These are phyloP conservation scores for Podarcis muralis DNA, from an alignment of 2,113 vertebrate species.

Conservation along the genomic window DNA sequence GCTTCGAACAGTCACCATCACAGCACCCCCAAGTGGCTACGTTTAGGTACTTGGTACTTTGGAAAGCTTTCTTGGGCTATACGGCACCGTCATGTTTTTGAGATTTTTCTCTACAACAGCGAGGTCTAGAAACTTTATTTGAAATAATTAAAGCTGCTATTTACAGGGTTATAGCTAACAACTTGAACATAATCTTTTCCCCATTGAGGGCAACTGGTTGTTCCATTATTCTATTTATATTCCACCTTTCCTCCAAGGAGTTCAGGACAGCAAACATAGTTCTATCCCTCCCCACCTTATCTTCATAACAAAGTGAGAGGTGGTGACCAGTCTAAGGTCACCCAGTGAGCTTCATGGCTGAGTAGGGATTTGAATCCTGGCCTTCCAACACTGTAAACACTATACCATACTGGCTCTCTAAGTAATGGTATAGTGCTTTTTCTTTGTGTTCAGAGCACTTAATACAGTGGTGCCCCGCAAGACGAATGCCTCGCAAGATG, in stretches of 20 bases:
- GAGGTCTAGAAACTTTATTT: background rate
- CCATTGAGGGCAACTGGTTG: background rate
- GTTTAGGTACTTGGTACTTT: background rate
- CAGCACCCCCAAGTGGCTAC: slow-evolving; percentile 6
- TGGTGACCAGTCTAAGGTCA: too few relatives aligned
- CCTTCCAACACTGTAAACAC: too few relatives aligned
- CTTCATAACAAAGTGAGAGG: too few relatives aligned
- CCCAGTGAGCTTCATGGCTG: too few relatives aligned
- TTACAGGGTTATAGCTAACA: background rate
- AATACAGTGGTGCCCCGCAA: too few relatives aligned
- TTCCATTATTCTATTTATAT: background rate
- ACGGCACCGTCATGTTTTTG: background rate
- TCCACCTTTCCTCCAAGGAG: too few relatives aligned
- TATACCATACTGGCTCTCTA: too few relatives aligned
- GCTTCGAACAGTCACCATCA: background rate
- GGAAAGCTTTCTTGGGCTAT: background rate
- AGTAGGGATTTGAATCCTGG: too few relatives aligned
- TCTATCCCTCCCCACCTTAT: too few relatives aligned
- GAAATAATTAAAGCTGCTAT: background rate
- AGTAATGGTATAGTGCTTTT: background rate
- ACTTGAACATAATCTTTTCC: background rate
- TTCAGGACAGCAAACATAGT: too few relatives aligned
- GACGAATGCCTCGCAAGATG: too few relatives aligned
- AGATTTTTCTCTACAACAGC: background rate
- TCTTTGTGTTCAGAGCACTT: background rate